Evolutionary conservation across 2,113 vertebrate species (phyloP), one percentile per base, ranked within the genome.

Genomic region (Microcebus griseorufus): DNA sequence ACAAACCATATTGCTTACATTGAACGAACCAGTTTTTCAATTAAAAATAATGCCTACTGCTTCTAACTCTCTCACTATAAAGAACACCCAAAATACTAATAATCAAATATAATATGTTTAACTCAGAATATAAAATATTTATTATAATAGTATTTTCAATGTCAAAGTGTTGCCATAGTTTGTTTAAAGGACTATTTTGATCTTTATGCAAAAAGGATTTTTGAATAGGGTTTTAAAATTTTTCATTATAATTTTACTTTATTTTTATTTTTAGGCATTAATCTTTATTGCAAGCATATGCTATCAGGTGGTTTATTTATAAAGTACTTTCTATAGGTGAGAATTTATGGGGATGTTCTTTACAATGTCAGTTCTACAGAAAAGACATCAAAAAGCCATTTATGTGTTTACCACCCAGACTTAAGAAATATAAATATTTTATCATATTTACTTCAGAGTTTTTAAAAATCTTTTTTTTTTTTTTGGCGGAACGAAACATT

Each of bases 101-200:
- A 58, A 81, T 72, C 34, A 53, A 89, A 64, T 58, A 37, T 37
- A 65, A 32, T 90, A 75, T 72, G 11, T 88, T 89, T 69, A 70
- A 86, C 70, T 14, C 42, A 81, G 29, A 88, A 82, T 78, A 72
- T 75, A 51, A 91, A 53, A 92, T 64, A 20, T 88, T 70, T 75
- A 78, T 76, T 90, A 48, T 92, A n/a, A 83, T 83, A 80, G n/a
- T 29, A 64, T 82, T 97, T 95, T 67, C 75, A 62, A 20, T 88
- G 27, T 60, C 64, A 92, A 64, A 81, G 6, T 92, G 32, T 88
- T 90, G 70, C 37, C 60, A 29, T 89, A 42, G 5, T 62, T 73
- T 29, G 3, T 70, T 48, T 70, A 88, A 95, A 82, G 29, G 53
- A 25, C 9, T 65, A 17, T 81, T 96, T 93, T 87, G 37, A 95